phyloP scores from a whole-genome alignment of 1,140 invertebrate species.

The Drosophila rhopaloa region DNA sequence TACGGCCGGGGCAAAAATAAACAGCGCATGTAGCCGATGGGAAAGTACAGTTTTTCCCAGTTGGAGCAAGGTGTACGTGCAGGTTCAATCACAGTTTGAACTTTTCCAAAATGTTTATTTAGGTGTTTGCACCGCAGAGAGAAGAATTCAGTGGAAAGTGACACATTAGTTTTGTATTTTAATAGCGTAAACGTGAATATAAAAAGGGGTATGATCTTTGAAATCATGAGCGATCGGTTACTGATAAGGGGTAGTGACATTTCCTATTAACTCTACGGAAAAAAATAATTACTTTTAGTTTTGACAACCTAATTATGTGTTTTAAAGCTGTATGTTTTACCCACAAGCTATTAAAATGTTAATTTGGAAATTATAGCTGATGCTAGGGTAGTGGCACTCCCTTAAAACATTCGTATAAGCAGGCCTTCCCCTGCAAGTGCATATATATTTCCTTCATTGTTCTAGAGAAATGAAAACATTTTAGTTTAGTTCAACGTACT shows the following conservation, averaged over 20 bases:
- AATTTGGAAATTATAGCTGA: too few relatives aligned
- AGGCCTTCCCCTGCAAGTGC: neutral
- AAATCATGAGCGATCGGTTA: too few relatives aligned
- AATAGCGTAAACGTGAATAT: neutral
- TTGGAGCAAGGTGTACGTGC: constrained; percentile 32
- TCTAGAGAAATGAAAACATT: constrained; percentile 14
- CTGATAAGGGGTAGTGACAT: too few relatives aligned
- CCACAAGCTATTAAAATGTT: too few relatives aligned
- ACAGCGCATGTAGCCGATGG: constrained; percentile 32
- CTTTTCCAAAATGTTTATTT: constrained; percentile 35
- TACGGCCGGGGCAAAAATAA: constrained; percentile 44
- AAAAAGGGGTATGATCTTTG: neutral
- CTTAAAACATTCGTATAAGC: neutral
- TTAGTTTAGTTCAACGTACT: constrained; percentile 78
- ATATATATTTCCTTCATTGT: constrained; percentile 3
- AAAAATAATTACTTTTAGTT: too few relatives aligned
- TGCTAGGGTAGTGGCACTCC: neutral
- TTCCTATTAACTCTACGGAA: too few relatives aligned
- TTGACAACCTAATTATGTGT: too few relatives aligned
- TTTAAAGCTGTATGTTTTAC: too few relatives aligned
- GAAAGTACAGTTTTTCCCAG: constrained; percentile 34
- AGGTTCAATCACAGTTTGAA: constrained; percentile 80
- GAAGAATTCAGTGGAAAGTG: neutral
- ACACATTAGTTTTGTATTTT: neutral
- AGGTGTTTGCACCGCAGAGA: constrained; percentile 14